phyloP scores from a whole-genome alignment of 1,140 invertebrate genomes.

The Marisa cornuarietis region DNA sequence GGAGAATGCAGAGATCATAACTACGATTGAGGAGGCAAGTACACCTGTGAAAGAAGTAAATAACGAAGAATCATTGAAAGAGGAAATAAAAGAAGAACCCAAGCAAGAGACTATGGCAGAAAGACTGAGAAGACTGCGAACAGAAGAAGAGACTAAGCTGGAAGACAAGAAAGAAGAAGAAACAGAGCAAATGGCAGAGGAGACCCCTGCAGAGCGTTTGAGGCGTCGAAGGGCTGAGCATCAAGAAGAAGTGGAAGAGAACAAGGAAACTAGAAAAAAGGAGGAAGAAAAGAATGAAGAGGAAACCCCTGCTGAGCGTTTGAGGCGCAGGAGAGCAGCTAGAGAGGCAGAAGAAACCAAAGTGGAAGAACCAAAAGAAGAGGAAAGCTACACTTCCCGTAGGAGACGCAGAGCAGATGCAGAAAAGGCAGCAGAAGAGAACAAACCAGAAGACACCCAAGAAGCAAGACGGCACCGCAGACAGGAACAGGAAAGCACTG shows the following conservation, averaged over 20 bases:
- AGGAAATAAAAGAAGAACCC: slow-evolving; percentile 19
- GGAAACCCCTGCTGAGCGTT: neutral
- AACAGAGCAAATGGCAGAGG: slow-evolving; percentile 24
- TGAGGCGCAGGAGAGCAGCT: neutral
- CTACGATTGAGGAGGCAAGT: slow-evolving; percentile 17
- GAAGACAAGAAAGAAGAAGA: slow-evolving; percentile 24
- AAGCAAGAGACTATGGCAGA: slow-evolving; percentile 11
- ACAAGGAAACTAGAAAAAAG: slow-evolving; percentile 23
- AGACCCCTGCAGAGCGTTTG: slow-evolving; percentile 22
- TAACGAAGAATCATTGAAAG: slow-evolving; percentile 22
- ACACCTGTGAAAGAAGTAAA: slow-evolving; percentile 21
- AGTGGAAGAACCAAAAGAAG: slow-evolving; percentile 3
- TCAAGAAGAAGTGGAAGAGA: slow-evolving; percentile 28
- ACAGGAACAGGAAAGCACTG: no score
- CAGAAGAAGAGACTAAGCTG: slow-evolving; percentile 3
- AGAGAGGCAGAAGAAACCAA: slow-evolving; percentile 6
- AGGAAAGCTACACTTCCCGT: slow-evolving; percentile 4
- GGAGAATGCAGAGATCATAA: slow-evolving; percentile 8
- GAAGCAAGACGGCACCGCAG: no score
- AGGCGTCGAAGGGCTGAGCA: slow-evolving; percentile 30
- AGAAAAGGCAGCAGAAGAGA: neutral
- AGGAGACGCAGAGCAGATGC: neutral
- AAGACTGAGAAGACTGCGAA: neutral
- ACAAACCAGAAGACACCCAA: no score
- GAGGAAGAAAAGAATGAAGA: slow-evolving; percentile 15